These are phyloP conservation scores for Acanthurus lineatus DNA, from an alignment of 2,797 vertebrate genomes.

Conservation along the genomic window DNA sequence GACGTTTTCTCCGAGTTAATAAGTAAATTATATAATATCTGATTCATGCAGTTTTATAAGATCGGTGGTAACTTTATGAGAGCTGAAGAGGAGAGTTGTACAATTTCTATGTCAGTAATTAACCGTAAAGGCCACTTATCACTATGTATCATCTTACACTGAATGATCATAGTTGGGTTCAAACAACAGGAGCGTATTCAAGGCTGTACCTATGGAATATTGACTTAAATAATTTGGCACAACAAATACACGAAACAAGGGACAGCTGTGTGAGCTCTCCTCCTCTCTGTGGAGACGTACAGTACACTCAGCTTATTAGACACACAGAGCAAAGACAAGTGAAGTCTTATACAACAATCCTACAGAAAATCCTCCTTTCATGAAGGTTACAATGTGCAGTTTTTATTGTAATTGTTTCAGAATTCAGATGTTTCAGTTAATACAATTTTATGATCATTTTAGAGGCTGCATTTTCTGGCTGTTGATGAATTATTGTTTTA, in stretches of 20 bases:
- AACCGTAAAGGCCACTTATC: neutral
- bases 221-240: neutral
- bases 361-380: neutral
- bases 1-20: neutral
- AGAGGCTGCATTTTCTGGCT: slow-evolving; percentile 3
- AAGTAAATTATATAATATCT: neutral
- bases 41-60: neutral
- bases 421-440: too few relatives aligned
- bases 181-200: neutral
- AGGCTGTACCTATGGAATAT: neutral
- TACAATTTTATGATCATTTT: slow-evolving; percentile 3
- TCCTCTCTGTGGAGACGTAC: neutral
- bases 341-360: too few relatives aligned
- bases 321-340: neutral
- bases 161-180: neutral
- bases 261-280: neutral
- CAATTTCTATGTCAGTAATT: neutral
- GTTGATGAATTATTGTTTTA: neutral
- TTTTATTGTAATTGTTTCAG: neutral
- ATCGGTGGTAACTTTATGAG: neutral
- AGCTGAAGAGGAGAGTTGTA: neutral
- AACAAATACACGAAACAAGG: neutral
- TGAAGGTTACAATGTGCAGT: neutral
- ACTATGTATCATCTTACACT: slow-evolving; percentile 5
- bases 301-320: neutral